Evolutionary conservation across 2,113 vertebrate genomes (phyloP).

Genomic region (Collichthys lucidus): DNA sequence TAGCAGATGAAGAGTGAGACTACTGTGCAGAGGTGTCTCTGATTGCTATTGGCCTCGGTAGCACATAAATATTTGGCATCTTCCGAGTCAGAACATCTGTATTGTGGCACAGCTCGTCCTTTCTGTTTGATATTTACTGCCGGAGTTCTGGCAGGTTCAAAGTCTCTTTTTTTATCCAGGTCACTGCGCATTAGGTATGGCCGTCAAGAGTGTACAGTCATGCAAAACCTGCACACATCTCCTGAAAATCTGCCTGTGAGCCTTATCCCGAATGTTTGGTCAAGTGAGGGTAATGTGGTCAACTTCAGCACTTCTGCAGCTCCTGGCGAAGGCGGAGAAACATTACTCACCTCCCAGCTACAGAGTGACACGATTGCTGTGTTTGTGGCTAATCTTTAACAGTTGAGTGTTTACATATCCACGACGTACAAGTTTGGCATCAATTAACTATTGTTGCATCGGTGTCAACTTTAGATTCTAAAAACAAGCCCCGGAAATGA

Average conservation of each 20-base stretch:
- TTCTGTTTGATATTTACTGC: slow-evolving; percentile 36
- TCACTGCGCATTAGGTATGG: slow-evolving; percentile 58
- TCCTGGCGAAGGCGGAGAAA: slow-evolving; percentile 17
- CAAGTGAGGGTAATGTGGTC: slow-evolving; percentile 10
- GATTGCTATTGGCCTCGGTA: neutral
- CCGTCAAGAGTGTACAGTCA: slow-evolving; percentile 52
- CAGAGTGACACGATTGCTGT: slow-evolving; percentile 19
- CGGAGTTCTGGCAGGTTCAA: slow-evolving; percentile 39
- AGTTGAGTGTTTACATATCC: neutral
- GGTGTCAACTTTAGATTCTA: neutral
- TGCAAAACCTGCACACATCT: slow-evolving; percentile 36
- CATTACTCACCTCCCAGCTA: slow-evolving; percentile 34
- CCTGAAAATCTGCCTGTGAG: slow-evolving; percentile 5
- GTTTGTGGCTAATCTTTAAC: slow-evolving; percentile 64
- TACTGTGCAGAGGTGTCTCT: neutral
- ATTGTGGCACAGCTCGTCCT: neutral
- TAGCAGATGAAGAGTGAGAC: too few species aligned
- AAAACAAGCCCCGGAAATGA: slow-evolving; percentile 10
- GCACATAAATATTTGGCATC: neutral
- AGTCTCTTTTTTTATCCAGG: slow-evolving; percentile 44
- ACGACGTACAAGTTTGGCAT: neutral
- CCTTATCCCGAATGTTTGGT: slow-evolving; percentile 15
- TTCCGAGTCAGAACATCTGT: neutral
- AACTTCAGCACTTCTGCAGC: slow-evolving; percentile 6
- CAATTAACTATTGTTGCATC: neutral